Conservation (phyloP, 2,888 invertebrate genomes). For the Zaprionus bogoriensis region DNA sequence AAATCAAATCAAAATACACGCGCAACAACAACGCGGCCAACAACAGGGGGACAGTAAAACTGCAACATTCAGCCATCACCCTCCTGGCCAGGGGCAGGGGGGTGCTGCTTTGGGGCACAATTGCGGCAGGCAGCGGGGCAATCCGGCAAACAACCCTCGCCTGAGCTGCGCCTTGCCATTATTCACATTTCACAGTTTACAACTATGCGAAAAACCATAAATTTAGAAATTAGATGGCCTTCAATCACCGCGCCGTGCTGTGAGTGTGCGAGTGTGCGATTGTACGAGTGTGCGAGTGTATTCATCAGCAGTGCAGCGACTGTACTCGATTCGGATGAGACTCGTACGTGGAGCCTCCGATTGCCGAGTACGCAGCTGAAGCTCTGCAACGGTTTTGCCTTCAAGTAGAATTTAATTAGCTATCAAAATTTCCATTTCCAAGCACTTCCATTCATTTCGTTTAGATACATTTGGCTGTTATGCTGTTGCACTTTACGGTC, state of each 20-base stretch:
- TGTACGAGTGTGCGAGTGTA: too few species aligned
- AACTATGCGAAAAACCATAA: slow-evolving; percentile 79
- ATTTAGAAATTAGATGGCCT: slow-evolving; percentile 72
- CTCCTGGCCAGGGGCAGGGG: background rate
- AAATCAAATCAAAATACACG: slow-evolving; percentile 81
- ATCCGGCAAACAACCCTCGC: slow-evolving; percentile 39
- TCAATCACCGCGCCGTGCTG: slow-evolving; percentile 11
- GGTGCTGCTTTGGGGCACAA: too few species aligned
- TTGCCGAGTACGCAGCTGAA: background rate
- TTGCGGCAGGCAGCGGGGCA: background rate
- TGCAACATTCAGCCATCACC: slow-evolving; percentile 76
- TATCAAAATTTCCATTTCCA: too few species aligned
- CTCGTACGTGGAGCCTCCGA: background rate
- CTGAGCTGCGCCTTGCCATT: slow-evolving; percentile 43
- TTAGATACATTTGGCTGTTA: too few species aligned
- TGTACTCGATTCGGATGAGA: too few species aligned
- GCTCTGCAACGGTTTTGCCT: too few species aligned
- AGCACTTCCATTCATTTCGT: too few species aligned
- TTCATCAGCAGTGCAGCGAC: too few species aligned
- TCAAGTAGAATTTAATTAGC: too few species aligned
- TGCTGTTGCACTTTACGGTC: too few species aligned
- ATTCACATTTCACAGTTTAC: slow-evolving; percentile 78
- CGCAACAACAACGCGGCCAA: slow-evolving; percentile 23
- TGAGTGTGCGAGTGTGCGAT: background rate
- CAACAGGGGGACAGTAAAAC: slow-evolving; percentile 61